Base-by-base conservation (phyloP, 2,113 vertebrate genomes). In the Cercocebus atys region DNA sequence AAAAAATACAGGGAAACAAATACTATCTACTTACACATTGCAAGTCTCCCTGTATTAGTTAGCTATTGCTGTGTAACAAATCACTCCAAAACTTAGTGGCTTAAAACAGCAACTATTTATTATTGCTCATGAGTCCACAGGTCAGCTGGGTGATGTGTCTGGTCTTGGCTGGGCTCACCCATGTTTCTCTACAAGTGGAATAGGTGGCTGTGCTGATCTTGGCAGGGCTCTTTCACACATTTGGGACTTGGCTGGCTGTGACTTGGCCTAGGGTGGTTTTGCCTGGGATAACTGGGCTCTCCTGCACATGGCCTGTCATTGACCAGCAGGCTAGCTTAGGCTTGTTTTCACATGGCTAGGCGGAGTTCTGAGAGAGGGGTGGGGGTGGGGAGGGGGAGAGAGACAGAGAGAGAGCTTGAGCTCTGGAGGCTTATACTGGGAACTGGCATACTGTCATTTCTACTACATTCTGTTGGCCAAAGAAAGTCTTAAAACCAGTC, bases 21-120 rank as follows among this genome's bases (percentile, higher is more conserved):
- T 32, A 64, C 12, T 64, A 6, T 64, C 27, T 64, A 64, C 40
- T 70, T 90, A 93, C 30, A 92, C 27, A 57, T 17, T 18, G 40
- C 18, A 80, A 59, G 25, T 45, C 16, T 47, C n/a, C 61, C 17
- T 72, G 25, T 35, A 45, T 43, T 35, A 72, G 47, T 66, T 81
- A 95, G 55, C n/a, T 88, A 75, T 23, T 43, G 11, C 68, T 70
- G 40, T 68, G 14, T 72, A 92, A 84, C 55, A 86, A 97, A 87
- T 6, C 30, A 27, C 6, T 27, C 75, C 1, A 27, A 61, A 80
- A 61, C 7, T 61, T 72, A 82, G 47, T 83, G 82, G 40, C 55
- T 89, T 96, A 86, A 91, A 87, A 81, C 27, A 52, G 27, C 6
- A 38, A 75, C 2, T 13, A n/a, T 0, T 30, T n/a, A 47, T 22